Evolutionary conservation across 2,797 vertebrate species (phyloP), one percentile per base, ranked within the genome.

Genomic region (Darevskia mixta): DNA sequence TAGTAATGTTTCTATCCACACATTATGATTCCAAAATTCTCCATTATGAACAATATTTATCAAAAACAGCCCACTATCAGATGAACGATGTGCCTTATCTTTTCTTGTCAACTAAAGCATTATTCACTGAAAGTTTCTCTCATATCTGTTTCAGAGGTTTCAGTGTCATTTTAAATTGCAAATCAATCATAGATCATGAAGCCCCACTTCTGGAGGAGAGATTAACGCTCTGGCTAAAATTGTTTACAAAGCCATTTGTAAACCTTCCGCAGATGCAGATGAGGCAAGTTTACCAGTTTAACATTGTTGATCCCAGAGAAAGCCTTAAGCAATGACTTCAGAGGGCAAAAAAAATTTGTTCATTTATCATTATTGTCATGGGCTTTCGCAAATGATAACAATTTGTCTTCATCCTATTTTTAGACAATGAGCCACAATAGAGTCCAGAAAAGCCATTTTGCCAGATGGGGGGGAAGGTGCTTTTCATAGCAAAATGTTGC

Each of bases 391-490:
- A 99, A 99, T 99, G 98, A 99, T 99, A 99, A 99, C 98, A 98
- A 99, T 99, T 99, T 99, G 98, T 99, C 99, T 99, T 99, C 98
- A 99, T 99, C 97, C 98, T 99, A 99, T 99, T 99, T 99, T 99
- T 99, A 99, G 98, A 99, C 98, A 99, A 99, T 98, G 98, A 99
- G 98, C 97, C 98, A 98, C 98, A 98, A 98, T 98, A 98, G 96
- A 97, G 97, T 97, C 97, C 97, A 97, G 97, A 98, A 88, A 97
- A 98, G 98, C 98, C 98, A 98, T 98, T 98, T 98, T 97, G 97
- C 98, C 98, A 99, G 98, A 99, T 99, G 98, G 98, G 98, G 98
- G 49, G 97, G 97, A 98, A 97, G 97, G 97, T 97, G 97, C 97
- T 98, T 98, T 98, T 97, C 96, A 97, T 97, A 97, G 97, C 98